These are phyloP conservation scores for Nycticebus coucang DNA, from an alignment of 2,113 vertebrate genomes.

Conservation along the genomic window DNA sequence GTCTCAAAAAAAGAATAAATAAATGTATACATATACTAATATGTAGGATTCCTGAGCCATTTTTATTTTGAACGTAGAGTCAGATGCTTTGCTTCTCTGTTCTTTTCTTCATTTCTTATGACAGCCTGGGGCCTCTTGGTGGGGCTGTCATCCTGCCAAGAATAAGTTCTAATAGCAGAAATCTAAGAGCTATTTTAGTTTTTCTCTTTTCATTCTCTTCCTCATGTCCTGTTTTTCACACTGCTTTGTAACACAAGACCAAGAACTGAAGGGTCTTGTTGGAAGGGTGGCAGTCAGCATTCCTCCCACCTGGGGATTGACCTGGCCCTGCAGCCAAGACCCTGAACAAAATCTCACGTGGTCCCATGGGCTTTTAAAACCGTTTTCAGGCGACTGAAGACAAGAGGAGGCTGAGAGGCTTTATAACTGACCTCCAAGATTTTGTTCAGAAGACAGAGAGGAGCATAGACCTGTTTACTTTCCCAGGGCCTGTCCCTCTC, in stretches of 20 bases:
- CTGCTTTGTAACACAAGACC: not conserved
- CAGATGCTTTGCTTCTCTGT: not conserved
- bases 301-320: rapidly evolving
- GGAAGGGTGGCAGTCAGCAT: not conserved
- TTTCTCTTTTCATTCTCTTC: not conserved
- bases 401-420: not conserved
- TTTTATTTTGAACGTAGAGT: not conserved
- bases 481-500: not conserved
- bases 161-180: not conserved
- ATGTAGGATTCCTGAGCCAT: not conserved
- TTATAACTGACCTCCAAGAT: not conserved
- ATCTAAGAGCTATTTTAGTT: not conserved
- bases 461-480: not conserved
- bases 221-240: not conserved
- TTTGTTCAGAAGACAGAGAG: not conserved
- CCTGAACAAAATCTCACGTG: not conserved
- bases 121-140: not conserved
- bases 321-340: not conserved
- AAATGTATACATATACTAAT: no score
- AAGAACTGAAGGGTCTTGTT: not conserved
- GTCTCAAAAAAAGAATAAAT: no score
- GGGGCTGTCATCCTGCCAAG: not conserved
- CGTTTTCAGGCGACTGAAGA: not conserved
- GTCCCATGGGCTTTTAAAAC: not conserved
- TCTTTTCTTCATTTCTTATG: not conserved